Evolutionary conservation across 2,888 invertebrate genomes (phyloP), one percentile per base, ranked within the genome.

Genomic region (Agrilus biguttatus): DNA sequence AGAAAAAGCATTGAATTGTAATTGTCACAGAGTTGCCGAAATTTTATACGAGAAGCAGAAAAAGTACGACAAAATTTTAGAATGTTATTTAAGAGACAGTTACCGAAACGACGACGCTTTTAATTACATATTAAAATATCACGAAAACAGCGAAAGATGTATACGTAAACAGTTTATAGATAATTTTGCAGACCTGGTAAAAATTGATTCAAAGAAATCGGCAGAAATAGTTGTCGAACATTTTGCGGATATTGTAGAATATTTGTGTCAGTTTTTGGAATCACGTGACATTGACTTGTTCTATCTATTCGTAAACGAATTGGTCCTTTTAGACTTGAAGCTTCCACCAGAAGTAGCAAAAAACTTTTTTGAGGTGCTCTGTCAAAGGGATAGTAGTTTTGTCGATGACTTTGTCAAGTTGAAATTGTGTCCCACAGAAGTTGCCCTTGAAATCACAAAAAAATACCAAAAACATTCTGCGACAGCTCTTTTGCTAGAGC

Each of bases 401-500:
- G 78, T 80, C 3, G 63, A 71, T 41, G 53, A 76, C 73, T 59
- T 62, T 76, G 43, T 69, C 63, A 51, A 60, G 59, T 44, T 70
- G 66, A 52, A 72, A 69, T 46, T 72, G 8, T 83, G 82, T 58
- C 68, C 79, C 40, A 66, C 78, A 39, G 78, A 81, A 45, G 69
- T 74, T 51, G 78, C 82, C 17, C 62, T 78, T 38, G 65, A 73
- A 63, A 78, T 83, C 46, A 78, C 80, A 37, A 69, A 73, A 48
- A 70, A 72, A 50, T 69, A 78, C 56, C 68, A 75, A 44, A 68
- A 79, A 32, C 71, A 75, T 42, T 74, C 77, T 48, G 80, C 82
- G 1, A 77, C 78, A 40, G 83, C 85, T 13, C 77, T 77, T 52
- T 70, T 89, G 41, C 67, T 86, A 48, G 88, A 88, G 61, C 77